Evolutionary conservation across 2,888 invertebrate species (phyloP).

Genomic region (Eulithis testata): DNA sequence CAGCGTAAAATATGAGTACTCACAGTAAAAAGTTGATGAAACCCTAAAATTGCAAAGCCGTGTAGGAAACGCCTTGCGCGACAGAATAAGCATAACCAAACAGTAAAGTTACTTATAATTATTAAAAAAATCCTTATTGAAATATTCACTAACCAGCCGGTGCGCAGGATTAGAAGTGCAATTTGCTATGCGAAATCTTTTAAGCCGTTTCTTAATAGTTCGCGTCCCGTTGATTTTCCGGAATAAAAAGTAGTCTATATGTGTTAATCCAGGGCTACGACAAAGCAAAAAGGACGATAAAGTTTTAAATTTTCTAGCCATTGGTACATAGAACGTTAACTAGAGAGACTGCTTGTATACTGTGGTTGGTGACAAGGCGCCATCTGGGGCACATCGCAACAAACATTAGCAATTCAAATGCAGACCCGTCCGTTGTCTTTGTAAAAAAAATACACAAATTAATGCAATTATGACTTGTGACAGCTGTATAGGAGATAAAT

Average conservation of each 20-base stretch:
- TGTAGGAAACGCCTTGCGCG: constrained; percentile 22
- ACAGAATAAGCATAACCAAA: constrained; percentile 10
- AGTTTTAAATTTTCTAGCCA: too few relatives aligned
- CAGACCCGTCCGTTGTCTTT: constrained; percentile 42
- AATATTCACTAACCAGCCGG: too few relatives aligned
- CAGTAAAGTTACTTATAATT: background rate
- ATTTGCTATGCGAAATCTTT: too few relatives aligned
- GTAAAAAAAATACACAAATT: constrained; percentile 56
- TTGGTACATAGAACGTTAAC: too few relatives aligned
- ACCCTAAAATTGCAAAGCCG: constrained; percentile 34
- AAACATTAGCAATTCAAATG: constrained; percentile 58
- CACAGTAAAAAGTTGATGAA: constrained; percentile 35
- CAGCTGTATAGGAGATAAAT: constrained; percentile 47
- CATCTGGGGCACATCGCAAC: constrained; percentile 48
- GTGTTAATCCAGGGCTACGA: too few relatives aligned
- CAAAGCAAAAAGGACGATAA: too few relatives aligned
- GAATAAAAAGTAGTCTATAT: too few relatives aligned
- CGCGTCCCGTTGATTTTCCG: too few relatives aligned
- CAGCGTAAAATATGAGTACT: constrained; percentile 28
- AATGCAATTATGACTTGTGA: constrained; percentile 54
- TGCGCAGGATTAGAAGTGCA: too few relatives aligned
- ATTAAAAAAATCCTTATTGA: too few relatives aligned
- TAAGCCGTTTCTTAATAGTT: too few relatives aligned
- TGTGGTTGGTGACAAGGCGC: constrained; percentile 45
- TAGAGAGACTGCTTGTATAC: background rate